These are phyloP conservation scores for Hydrochoerus hydrochaeris DNA, from an alignment of 2,113 vertebrate species.

Conservation along the genomic window DNA sequence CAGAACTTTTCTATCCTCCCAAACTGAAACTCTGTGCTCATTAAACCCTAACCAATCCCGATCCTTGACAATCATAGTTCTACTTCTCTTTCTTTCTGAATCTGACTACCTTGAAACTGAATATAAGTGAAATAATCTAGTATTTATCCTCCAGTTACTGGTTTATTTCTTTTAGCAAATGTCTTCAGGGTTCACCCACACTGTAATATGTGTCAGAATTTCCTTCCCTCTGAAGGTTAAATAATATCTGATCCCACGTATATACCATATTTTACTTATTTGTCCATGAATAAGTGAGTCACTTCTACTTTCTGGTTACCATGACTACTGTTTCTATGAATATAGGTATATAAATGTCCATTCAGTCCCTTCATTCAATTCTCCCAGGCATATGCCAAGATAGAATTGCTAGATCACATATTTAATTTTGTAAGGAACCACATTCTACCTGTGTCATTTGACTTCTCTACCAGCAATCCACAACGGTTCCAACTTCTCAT, in stretches of 20 bases:
- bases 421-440: neutral
- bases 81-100: neutral
- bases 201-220: neutral
- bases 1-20: neutral
- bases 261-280: neutral
- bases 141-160: neutral
- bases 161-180: neutral
- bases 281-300: neutral
- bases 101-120: neutral
- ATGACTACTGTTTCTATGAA: neutral
- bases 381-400: neutral
- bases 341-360: too few relatives aligned
- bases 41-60: neutral
- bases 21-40: neutral
- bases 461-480: neutral
- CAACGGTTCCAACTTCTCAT: neutral
- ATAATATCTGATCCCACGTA: neutral
- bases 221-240: neutral
- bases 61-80: neutral
- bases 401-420: neutral
- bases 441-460: neutral
- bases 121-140: neutral
- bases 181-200: neutral
- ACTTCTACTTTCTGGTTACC: neutral
- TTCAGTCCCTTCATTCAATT: neutral